These are phyloP conservation scores for Melanotaenia maccullochi DNA, from an alignment of 2,797 vertebrate genomes.

Conservation along the genomic window DNA sequence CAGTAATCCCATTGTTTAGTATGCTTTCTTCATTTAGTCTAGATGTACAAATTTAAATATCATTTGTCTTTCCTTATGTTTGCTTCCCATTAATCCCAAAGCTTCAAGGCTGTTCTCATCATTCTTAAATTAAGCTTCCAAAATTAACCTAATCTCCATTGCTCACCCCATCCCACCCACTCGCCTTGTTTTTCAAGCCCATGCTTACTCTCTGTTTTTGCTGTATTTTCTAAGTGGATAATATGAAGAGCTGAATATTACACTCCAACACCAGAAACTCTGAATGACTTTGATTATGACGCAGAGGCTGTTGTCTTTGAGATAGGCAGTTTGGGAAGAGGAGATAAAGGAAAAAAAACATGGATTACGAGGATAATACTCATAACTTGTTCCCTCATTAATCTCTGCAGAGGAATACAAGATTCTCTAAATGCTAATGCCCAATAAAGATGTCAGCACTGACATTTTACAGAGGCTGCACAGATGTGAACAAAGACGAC, in stretches of 20 bases:
- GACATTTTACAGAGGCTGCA: conserved; percentile 57
- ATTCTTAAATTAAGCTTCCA: conserved; percentile 50
- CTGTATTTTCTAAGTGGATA: conserved; percentile 19
- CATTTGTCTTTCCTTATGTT: conserved; percentile 34
- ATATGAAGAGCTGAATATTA: conserved; percentile 36
- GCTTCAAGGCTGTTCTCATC: conserved; percentile 22
- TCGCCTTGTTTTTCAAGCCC: conserved; percentile 34
- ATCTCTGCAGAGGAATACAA: conserved; percentile 60
- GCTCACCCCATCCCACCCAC: conserved; percentile 41
- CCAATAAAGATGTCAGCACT: conserved; percentile 69
- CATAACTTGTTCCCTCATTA: conserved; percentile 62
- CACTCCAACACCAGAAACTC: conserved; percentile 22
- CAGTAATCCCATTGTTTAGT: conserved; percentile 60
- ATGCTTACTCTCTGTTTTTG: conserved; percentile 13
- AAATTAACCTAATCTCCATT: conserved; percentile 64
- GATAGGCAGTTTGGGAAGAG: conserved; percentile 52
- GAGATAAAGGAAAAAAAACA: neutral
- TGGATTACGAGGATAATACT: conserved; percentile 67
- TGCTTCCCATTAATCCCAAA: conserved; percentile 48
- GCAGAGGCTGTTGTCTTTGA: conserved; percentile 67
- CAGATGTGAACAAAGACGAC: conserved; percentile 44
- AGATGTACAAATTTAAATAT: conserved; percentile 52
- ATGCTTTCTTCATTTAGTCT: conserved; percentile 47
- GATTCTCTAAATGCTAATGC: conserved; percentile 68
- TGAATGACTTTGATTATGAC: conserved; percentile 52